A percentile compares a stretch with the other conserved stretches of the same genome.
Conservation (phyloP, 2,113 vertebrate species). For the Pollimyrus isidori region DNA sequence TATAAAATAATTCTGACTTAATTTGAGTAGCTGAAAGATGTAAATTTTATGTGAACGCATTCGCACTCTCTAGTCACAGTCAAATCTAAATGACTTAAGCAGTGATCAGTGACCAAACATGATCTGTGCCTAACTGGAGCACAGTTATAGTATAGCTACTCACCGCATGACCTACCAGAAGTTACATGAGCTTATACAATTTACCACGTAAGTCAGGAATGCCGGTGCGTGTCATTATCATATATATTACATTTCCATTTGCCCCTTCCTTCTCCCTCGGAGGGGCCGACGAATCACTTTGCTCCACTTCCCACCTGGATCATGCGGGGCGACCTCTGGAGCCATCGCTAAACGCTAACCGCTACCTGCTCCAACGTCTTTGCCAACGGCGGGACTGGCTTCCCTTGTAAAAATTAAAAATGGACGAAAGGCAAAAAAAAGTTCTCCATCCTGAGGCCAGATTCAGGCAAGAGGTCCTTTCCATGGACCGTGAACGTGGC, state of each 20-base stretch:
- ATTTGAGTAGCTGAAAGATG: background rate
- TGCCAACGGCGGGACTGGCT: background rate
- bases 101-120: constrained; percentile 20
- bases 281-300: constrained; percentile 3
- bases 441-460: background rate
- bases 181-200: constrained; percentile 17
- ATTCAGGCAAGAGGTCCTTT: background rate
- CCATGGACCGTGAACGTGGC: too few species aligned
- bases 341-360: constrained; percentile 23
- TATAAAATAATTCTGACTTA: background rate
- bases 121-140: background rate
- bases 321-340: constrained; percentile 11
- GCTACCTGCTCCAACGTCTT: background rate
- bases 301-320: constrained; percentile 8
- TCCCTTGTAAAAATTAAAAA: background rate
- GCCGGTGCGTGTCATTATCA: constrained; percentile 29
- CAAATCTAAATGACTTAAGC: constrained; percentile 8
- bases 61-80: background rate
- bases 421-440: background rate
- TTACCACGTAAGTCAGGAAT: constrained; percentile 21
- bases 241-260: constrained; percentile 35
- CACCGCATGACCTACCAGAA: constrained; percentile 3
- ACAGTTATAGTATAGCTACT: background rate
- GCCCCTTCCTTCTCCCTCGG: constrained; percentile 22
- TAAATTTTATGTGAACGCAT: background rate